Conservation (phyloP, 2,888 invertebrate species). For the Ceraclea dissimilis region DNA sequence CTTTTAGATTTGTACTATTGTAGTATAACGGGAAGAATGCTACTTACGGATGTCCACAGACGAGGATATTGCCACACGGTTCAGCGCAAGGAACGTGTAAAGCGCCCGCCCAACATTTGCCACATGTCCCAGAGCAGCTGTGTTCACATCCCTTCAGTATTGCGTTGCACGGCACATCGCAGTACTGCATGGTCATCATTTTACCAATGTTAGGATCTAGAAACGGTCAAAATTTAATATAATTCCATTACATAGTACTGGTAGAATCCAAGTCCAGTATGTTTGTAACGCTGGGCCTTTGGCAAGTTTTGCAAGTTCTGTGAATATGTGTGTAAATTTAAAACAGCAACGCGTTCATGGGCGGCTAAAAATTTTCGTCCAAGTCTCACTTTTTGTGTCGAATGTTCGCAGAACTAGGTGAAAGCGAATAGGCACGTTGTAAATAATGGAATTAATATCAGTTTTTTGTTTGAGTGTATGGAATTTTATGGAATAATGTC, state of each 20-base stretch:
- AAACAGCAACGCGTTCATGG: too few species aligned
- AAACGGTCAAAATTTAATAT: not conserved
- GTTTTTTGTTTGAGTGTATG: not conserved
- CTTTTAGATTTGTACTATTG: too few species aligned
- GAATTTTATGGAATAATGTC: not conserved
- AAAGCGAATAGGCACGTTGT: not conserved
- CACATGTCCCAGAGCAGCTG: slow-evolving; percentile 47
- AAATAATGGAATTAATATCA: too few species aligned
- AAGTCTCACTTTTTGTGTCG: too few species aligned
- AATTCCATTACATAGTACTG: not conserved
- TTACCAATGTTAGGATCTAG: slow-evolving; percentile 22
- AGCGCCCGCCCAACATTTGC: slow-evolving; percentile 50
- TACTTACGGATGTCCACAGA: slow-evolving; percentile 55
- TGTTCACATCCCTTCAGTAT: slow-evolving; percentile 43
- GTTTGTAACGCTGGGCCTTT: too few species aligned
- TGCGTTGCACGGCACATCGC: slow-evolving; percentile 39
- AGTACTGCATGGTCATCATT: slow-evolving; percentile 33
- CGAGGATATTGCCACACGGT: slow-evolving; percentile 47
- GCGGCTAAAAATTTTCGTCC: too few species aligned
- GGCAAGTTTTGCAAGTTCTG: too few species aligned
- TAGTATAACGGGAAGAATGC: too few species aligned
- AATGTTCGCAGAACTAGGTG: not conserved
- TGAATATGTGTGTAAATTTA: too few species aligned
- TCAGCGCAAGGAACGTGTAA: slow-evolving; percentile 51
- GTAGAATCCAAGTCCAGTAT: too few species aligned